Base-by-base conservation (phyloP, 2,113 vertebrate species). In the Paracanthobrama guichenoti region DNA sequence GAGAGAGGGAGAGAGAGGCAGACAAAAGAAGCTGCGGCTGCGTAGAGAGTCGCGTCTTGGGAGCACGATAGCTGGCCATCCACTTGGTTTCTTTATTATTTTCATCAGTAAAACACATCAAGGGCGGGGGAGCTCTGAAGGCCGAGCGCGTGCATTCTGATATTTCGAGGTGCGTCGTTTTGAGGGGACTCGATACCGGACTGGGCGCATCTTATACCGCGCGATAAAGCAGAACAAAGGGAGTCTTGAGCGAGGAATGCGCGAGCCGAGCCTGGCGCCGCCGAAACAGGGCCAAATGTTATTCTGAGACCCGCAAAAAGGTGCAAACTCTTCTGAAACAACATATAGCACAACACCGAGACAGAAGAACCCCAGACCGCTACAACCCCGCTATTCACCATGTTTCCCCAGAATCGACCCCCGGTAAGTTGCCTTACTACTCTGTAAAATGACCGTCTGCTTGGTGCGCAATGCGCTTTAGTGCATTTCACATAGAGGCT, bases 331-430 rank as follows among this genome's bases (percentile, higher is more conserved):
- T 86, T 75, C 84, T 59, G 66, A 57, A 69, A 84, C 81, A 90
- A 86, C 87, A 86, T 86, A 88, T 87, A 89, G 89, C 75, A 74
- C 66, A 88, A 86, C 78, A 80, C 77, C 73, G 72, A 69, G 60
- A 78, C 44, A 74, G 46, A 83, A 66, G 88, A 84, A 55, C 83
- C 60, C 20, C 57, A n/a, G 74, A 82, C 59, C 46, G 67, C 88
- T 88, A 77, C 88, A 75, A 74, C 87, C 75, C 87, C 77, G 72
- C 80, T 69, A 89, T 91, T 89, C 91, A 88, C 88, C 62, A 89
- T 97, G 96, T 97, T 96, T 90, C 96, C 95, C 2, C 96, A 97
- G 90, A 97, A 96, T 91, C 91, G 96, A 92, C 92, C 95, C 71
- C 91, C 95, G 94, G 96, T 97, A 92, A 96, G 96, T 94, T 87